Base-by-base conservation (phyloP, 2,888 invertebrate species). In the Bembecia ichneumoniformis region DNA sequence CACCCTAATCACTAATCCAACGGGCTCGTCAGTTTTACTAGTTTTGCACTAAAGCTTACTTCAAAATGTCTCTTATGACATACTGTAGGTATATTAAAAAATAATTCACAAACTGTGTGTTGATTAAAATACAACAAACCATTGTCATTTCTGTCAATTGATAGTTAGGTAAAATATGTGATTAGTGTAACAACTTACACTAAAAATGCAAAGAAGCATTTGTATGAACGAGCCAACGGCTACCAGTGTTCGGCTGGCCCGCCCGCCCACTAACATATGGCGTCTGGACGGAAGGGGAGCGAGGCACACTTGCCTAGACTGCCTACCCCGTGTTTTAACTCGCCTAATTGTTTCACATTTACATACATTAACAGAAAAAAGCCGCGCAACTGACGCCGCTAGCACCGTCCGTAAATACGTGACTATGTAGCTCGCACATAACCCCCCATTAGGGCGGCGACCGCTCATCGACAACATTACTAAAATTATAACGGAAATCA, bases 341-440 rank as follows among this genome's bases (percentile, higher is more conserved):
- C 81, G 81, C 82, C 82, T 87, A 86, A 87, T 86, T 87, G 84
- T 74, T 83, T 84, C 80, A 79, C 80, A 86, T 87, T 86, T 87
- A 83, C 86, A 86, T 87, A 86, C 71, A 83, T 87, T 84, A 83
- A 72, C 76, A 69, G 73, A 76, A 82, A 86, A 82, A 83, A 79
- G 69, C 66, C 66, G 66, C 72, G 64, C 77, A 84, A 86, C 84
- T 77, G 83, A 74, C 84, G 80, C 71, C 67, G 62, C 57, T 62
- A 64, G 63, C 74, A 69, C 64, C 62, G 66, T 77, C 78, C 79
- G 75, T 83, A 82, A 81, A 81, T 78, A 81, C 61, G 61, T 55
- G 58, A 58, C 68, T 74, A 73, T 74, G 68, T 74, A 71, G 64
- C 58, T 54, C 60, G 56, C 60, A 57, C 57, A 40, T n/a, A 63